Evolutionary conservation across 1,140 invertebrate genomes (phyloP).

Genomic region (Mamestra configurata): DNA sequence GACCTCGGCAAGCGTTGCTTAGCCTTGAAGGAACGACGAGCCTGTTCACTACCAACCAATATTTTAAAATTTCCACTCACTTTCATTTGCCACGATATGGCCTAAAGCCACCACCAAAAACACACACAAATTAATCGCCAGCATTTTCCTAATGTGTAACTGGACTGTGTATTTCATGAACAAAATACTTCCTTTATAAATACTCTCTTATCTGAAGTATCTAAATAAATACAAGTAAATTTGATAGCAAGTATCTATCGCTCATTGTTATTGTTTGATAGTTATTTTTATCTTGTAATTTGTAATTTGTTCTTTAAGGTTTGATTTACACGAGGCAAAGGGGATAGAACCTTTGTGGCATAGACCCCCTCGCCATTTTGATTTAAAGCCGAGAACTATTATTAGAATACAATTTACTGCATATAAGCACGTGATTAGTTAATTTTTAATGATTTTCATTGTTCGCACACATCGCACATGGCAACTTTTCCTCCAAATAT

Average conservation of each 20-base stretch:
- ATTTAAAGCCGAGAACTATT: no score
- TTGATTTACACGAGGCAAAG: not conserved
- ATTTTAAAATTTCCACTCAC: constrained; percentile 14
- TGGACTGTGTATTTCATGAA: not conserved
- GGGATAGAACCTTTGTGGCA: no score
- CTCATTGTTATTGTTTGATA: not conserved
- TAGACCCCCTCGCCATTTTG: no score
- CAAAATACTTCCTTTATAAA: constrained; percentile 6
- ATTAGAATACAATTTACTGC: no score
- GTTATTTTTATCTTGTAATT: not conserved
- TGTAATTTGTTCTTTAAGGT: no score
- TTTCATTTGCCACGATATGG: constrained; percentile 10
- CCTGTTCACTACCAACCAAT: no score
- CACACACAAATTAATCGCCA: not conserved
- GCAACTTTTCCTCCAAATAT: no score
- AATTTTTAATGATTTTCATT: no score
- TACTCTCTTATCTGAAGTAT: constrained; percentile 10
- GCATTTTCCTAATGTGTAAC: not conserved
- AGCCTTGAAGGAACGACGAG: no score
- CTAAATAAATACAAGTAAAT: not conserved
- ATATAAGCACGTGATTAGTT: no score
- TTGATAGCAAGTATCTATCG: not conserved
- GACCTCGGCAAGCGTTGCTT: no score
- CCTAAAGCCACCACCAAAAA: not conserved
- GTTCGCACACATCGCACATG: no score